phyloP scores from a whole-genome alignment of 2,113 vertebrate species.

The Pterocles gutturalis region DNA sequence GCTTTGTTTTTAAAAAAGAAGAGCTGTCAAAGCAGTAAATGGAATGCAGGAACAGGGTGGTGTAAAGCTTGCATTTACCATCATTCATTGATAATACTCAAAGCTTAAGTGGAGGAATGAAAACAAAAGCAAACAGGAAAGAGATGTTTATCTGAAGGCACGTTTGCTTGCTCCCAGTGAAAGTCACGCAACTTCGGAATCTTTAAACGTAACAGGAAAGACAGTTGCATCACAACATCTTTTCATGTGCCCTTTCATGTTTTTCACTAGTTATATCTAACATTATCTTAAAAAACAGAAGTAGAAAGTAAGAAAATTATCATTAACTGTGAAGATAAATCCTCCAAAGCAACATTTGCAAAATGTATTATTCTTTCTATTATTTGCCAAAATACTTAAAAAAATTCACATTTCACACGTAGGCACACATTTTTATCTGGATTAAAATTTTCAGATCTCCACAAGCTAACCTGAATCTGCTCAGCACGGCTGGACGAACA shows the following conservation, averaged over 20 bases:
- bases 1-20: neutral
- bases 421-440: neutral
- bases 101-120: neutral
- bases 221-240: neutral
- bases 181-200: neutral
- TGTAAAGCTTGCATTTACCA: neutral
- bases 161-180: neutral
- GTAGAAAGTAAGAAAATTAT: neutral
- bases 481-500: fast-evolving
- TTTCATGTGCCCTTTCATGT: neutral
- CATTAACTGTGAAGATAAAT: neutral
- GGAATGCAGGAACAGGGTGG: neutral
- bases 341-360: neutral
- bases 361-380: neutral
- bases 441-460: neutral
- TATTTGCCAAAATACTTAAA: neutral
- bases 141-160: neutral
- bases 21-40: neutral
- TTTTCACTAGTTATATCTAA: neutral
- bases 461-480: neutral
- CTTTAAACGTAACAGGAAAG: neutral
- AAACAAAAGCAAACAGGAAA: neutral
- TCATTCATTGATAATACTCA: neutral
- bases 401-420: neutral
- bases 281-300: neutral